Percentiles rank a stretch among this genome's conserved stretches.
Evolutionary conservation across 2,888 invertebrate species (phyloP).

Genomic region (Sphaeridia pumilis): DNA sequence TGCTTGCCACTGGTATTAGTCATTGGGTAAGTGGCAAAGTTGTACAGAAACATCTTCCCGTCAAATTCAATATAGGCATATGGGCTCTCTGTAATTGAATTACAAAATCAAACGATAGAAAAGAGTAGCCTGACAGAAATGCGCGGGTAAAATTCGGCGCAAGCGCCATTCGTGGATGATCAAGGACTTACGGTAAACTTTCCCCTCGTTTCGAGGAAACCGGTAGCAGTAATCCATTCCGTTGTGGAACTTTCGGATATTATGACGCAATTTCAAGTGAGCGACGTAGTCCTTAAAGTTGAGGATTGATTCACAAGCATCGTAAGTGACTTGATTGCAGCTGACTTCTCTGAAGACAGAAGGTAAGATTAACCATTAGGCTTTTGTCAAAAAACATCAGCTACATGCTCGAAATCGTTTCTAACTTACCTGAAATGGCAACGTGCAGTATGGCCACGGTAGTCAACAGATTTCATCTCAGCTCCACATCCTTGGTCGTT

Average conservation of each 20-base stretch:
- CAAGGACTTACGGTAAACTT: conserved; percentile 9
- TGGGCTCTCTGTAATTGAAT: conserved; percentile 5
- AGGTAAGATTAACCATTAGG: no score
- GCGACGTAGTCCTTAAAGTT: conserved; percentile 6
- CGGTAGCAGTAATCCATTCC: conserved; percentile 10
- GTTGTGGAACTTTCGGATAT: conserved; percentile 6
- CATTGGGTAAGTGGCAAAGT: conserved; percentile 8
- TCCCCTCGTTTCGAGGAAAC: conserved; percentile 7
- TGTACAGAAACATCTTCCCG: conserved; percentile 9
- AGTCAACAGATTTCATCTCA: background rate
- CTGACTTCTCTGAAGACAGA: conserved; percentile 6
- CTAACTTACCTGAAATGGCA: conserved; percentile 10
- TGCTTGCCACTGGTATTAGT: background rate
- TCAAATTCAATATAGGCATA: conserved; percentile 11
- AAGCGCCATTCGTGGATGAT: no score
- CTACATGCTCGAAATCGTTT: no score
- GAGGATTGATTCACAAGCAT: background rate
- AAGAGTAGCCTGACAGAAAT: no score
- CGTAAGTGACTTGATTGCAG: background rate
- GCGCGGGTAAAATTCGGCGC: no score
- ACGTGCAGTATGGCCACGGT: conserved; percentile 2
- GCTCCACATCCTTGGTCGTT: conserved; percentile 10
- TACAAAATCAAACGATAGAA: no score
- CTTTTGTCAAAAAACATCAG: no score
- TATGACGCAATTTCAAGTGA: conserved; percentile 7